phyloP scores from a whole-genome alignment of 1,140 invertebrate genomes.

The Eupristina koningsbergeri region DNA sequence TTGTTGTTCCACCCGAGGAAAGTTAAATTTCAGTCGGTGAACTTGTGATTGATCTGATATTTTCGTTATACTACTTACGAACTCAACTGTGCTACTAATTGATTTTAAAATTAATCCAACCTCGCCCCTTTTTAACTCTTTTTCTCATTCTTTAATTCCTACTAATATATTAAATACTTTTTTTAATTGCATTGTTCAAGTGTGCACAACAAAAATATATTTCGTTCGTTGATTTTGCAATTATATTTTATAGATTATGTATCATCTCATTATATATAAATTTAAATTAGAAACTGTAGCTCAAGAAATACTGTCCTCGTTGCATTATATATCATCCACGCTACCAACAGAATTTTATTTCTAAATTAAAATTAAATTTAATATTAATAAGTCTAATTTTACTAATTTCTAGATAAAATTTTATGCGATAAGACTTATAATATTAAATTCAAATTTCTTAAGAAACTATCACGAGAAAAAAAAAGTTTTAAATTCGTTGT shows the following conservation, averaged over 20 bases:
- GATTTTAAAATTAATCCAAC: background rate
- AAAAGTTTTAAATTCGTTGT: slow-evolving; percentile 33
- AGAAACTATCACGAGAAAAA: slow-evolving; percentile 4
- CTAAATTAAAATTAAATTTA: background rate
- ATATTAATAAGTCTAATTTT: background rate
- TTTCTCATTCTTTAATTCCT: no score
- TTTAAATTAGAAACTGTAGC: no score
- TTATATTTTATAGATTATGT: no score
- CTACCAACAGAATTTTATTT: background rate
- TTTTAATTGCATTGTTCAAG: no score
- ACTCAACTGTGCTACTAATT: background rate
- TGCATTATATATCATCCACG: background rate
- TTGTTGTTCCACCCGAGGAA: background rate
- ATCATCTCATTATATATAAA: no score
- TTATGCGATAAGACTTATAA: background rate
- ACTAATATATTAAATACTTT: no score
- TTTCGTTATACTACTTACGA: background rate
- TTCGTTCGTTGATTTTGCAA: no score
- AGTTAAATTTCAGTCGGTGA: background rate
- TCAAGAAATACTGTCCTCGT: no score
- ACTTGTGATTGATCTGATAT: background rate
- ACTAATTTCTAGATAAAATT: background rate
- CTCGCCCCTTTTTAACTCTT: no score
- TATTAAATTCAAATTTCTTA: slow-evolving; percentile 9
- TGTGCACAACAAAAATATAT: no score